A percentile compares a stretch with the other conserved stretches of the same genome.
These are phyloP conservation scores for Nothobranchius kuhntae DNA, from an alignment of 2,113 vertebrate genomes.

Conservation along the genomic window DNA sequence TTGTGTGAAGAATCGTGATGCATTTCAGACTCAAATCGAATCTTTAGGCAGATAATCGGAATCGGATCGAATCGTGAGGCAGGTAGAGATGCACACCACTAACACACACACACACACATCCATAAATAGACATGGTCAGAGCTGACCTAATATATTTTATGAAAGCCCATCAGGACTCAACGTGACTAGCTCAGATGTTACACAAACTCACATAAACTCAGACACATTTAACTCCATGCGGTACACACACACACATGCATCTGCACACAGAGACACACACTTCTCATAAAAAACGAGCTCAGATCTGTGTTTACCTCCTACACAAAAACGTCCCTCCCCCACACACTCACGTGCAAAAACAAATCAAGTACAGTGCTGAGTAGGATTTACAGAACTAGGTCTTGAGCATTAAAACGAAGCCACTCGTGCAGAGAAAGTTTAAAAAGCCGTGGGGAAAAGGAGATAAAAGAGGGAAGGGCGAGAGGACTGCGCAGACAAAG, in stretches of 20 bases:
- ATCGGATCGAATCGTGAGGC: too few relatives aligned
- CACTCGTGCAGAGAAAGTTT: constrained; percentile 70
- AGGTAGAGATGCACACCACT: too few relatives aligned
- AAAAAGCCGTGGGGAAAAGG: constrained; percentile 30
- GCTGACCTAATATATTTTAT: constrained; percentile 42
- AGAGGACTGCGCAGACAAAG: constrained; percentile 17
- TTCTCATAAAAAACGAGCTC: constrained; percentile 47
- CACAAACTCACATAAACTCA: constrained; percentile 9
- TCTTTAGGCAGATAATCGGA: too few relatives aligned
- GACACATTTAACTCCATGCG: constrained; percentile 17
- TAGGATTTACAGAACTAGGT: constrained; percentile 55
- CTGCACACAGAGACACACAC: constrained; percentile 13
- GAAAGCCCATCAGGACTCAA: constrained; percentile 46
- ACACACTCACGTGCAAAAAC: constrained; percentile 20
- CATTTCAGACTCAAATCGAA: too few relatives aligned
- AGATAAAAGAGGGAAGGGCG: constrained; percentile 25
- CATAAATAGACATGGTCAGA: constrained; percentile 47
- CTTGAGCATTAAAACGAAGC: constrained; percentile 68
- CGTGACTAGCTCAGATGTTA: constrained; percentile 36
- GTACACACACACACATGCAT: constrained; percentile 4
- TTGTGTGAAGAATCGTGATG: too few relatives aligned
- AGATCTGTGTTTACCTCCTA: constrained; percentile 17
- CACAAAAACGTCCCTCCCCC: constrained; percentile 51
- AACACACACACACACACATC: constrained; percentile 15
- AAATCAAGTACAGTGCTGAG: constrained; percentile 49